Percentiles rank a stretch among this genome's conserved stretches.
phyloP scores from a whole-genome alignment of 2,113 vertebrate species.

The Myrmophylax atrothorax region DNA sequence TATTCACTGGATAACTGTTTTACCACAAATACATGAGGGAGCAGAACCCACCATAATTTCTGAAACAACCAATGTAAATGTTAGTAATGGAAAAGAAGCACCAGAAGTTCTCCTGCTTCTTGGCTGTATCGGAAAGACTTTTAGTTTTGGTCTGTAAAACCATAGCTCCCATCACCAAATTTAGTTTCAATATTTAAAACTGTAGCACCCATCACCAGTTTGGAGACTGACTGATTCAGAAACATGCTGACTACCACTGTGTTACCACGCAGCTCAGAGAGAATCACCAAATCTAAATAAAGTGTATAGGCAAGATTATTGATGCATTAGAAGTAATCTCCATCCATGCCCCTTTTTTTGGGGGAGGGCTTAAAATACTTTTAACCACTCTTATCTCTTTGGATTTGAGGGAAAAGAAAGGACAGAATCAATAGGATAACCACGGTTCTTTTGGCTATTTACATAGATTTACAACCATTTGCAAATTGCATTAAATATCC shows the following conservation, averaged over 20 bases:
- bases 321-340: background rate
- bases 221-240: background rate
- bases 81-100: background rate
- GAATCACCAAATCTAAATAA: background rate
- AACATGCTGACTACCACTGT: background rate
- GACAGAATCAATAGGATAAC: background rate
- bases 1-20: background rate
- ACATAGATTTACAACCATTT: background rate
- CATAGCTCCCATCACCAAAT: background rate
- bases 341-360: background rate
- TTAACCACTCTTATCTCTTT: background rate
- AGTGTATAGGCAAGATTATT: background rate
- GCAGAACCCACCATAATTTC: rapidly evolving
- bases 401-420: background rate
- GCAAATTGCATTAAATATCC: background rate
- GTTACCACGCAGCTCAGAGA: background rate
- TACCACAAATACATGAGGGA: background rate
- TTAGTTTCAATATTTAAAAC: background rate
- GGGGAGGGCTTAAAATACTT: background rate
- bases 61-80: background rate
- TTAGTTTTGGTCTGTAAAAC: background rate
- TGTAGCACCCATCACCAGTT: background rate
- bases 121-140: background rate
- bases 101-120: background rate
- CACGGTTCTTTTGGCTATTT: background rate